Evolutionary conservation across 2,797 vertebrate genomes (phyloP).

Genomic region (Iguana delicatissima): DNA sequence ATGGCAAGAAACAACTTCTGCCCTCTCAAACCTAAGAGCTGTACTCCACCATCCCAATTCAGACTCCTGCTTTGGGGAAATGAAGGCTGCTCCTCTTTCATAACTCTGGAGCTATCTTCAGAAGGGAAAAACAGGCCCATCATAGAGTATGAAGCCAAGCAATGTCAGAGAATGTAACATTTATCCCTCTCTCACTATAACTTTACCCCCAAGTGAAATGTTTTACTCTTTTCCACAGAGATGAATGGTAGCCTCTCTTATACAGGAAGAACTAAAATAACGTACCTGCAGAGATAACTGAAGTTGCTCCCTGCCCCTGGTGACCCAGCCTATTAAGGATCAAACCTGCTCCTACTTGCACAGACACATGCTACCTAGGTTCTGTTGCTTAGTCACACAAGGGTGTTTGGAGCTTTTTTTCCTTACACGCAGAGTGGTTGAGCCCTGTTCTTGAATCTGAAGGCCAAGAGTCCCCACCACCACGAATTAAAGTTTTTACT

Average conservation of each 20-base stretch:
- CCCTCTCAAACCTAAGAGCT: too few relatives aligned
- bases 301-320: background rate
- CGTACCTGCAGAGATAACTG: too few relatives aligned
- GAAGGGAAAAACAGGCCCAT: background rate
- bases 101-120: background rate
- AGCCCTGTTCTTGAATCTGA: background rate
- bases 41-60: too few relatives aligned
- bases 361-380: background rate
- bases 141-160: too few relatives aligned
- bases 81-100: background rate
- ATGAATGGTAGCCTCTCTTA: background rate
- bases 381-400: background rate
- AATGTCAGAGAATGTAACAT: background rate
- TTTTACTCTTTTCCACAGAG: background rate
- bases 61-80: background rate
- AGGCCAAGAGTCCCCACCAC: background rate
- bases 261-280: background rate
- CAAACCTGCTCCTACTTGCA: background rate
- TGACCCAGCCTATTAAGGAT: background rate
- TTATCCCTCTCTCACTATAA: background rate
- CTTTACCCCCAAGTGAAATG: background rate
- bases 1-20: background rate
- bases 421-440: background rate
- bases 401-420: background rate
- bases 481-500: background rate